Evolutionary conservation across 1,140 invertebrate species (phyloP), one percentile per base, ranked within the genome.

Genomic region (Neodiprion fabricii): DNA sequence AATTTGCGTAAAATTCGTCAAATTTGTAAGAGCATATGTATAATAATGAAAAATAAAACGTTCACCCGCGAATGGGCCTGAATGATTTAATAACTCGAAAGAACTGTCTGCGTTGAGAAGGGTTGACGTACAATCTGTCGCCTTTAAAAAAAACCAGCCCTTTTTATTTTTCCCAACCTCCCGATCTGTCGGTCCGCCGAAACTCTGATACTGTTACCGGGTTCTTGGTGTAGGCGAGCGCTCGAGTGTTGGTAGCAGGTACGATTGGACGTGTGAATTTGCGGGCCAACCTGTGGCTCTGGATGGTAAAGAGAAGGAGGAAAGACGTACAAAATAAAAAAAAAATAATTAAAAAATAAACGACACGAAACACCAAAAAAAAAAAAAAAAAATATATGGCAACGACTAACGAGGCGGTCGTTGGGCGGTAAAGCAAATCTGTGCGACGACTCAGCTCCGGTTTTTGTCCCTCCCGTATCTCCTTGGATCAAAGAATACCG

Each of bases 81-180:
- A 80, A 84, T 85, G 81, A 86, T 86, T 86, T 86, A 86, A 86
- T 85, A 86, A 85, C 80, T 85, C 78, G 78, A 85, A 85, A 85
- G 77, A 77, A 71, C 70, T 74, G 79, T 80, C 79, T 75, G 78
- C 79, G 77, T 81, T 84, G 84, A 85, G 81, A 72, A 84, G 85
- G 84, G 83, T 86, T 79, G 82, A 78, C 79, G 79, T 77, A 77
- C 78, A 75, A 78, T 82, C 77, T 74, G 78, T 71, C 67, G 70
- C 72, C 77, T 78, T 76, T 82, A 74, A 70, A 74, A 81, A 76
- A 76, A 73, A 75, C 70, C 40, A 47, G 66, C 66, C 68, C 48
- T 73, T 71, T 61, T 61, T 61, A 61, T 61, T 61, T 61, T 61
- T 61, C 9, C 28, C 28, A 40, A 40, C 28, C 28, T 40, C 28